Evolutionary conservation across 2,888 invertebrate species (phyloP), one percentile per base, ranked within the genome.

Genomic region (Standfussiana lucernea): DNA sequence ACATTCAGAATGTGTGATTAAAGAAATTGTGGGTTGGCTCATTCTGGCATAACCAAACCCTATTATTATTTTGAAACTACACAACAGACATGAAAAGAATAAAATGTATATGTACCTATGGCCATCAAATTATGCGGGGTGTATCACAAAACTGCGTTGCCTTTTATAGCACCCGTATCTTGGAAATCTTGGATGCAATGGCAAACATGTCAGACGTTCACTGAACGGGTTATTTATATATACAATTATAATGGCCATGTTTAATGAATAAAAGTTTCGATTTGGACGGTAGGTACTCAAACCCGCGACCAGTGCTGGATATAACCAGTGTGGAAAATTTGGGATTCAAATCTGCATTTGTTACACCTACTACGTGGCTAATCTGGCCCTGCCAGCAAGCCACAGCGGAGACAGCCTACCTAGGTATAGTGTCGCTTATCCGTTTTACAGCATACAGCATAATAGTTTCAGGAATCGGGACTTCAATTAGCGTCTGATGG

Each of bases 81-180:
- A 24, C 11, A 7, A 21, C 11, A 15, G 11, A 61, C 10, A 24
- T 28, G 37, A 4, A 37, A 53, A 10, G 7, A 10, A 35, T 10
- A 35, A 65, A 45, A 72, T 66, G 21, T 28, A 37, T 66, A 65
- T 4, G 47, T 37, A 5, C 37, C 37, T 50, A n/a, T n/a, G 50
- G 37, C 50, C 59, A 32, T 61, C 32, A 59, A 65, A 61, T 53
- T 62, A 79, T 71, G 71, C 35, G 65, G 65, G 65, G 7, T 28
- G 2, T 71, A 73, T 64, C 28, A 64, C 24, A 40, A 45, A 56
- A 47, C 53, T 47, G 21, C 40, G n/a, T 28, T n/a, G 47, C 15
- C 8, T 24, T 35, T 13, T 0, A 11, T 15, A 45, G 42, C 35
- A 66, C 66, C 59, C 59, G 59, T 50, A 72, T 66, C 15, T 59